phyloP scores from a whole-genome alignment of 92 coral and sea anemone genomes.

The Diadumene lineata region DNA sequence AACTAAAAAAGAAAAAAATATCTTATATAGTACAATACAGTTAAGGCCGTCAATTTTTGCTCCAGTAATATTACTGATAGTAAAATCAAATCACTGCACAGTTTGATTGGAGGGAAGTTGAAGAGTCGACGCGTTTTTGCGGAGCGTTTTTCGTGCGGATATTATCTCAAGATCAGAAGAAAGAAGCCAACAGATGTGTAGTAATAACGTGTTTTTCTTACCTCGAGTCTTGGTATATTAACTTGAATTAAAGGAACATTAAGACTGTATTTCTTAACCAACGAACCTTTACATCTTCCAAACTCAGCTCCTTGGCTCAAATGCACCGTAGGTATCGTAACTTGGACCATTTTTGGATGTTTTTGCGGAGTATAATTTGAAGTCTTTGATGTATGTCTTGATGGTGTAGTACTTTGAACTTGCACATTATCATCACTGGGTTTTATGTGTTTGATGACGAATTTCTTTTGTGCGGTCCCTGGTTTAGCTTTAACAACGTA shows the following conservation, averaged over 20 bases:
- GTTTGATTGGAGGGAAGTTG: not conserved
- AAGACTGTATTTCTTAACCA: slow-evolving; percentile 23
- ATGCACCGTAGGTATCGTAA: slow-evolving; percentile 47
- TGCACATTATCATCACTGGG: slow-evolving; percentile 25
- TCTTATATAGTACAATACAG: no score
- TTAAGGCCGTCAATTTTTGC: not conserved
- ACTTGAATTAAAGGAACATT: slow-evolving; percentile 62
- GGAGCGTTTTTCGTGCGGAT: not conserved
- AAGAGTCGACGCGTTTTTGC: not conserved
- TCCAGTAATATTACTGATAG: not conserved
- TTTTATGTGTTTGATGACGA: slow-evolving; percentile 36
- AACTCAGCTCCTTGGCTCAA: slow-evolving; percentile 30
- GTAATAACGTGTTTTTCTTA: slow-evolving; percentile 11
- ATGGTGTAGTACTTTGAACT: slow-evolving; percentile 11
- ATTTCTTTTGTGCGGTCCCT: slow-evolving; percentile 18
- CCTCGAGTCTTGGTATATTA: slow-evolving; percentile 62
- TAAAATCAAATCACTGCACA: not conserved
- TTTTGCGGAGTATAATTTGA: not conserved
- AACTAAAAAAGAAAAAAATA: no score
- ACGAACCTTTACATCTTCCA: slow-evolving; percentile 6
- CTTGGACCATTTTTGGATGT: slow-evolving; percentile 57
- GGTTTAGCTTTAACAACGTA: slow-evolving; percentile 23
- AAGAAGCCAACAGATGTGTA: not conserved
- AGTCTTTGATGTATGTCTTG: no score
- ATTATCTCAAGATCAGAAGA: not conserved